Percentiles rank a stretch among this genome's conserved stretches.
These are phyloP conservation scores for Sinhomidia bicolor DNA, from an alignment of 2,888 invertebrate species.

Conservation along the genomic window DNA sequence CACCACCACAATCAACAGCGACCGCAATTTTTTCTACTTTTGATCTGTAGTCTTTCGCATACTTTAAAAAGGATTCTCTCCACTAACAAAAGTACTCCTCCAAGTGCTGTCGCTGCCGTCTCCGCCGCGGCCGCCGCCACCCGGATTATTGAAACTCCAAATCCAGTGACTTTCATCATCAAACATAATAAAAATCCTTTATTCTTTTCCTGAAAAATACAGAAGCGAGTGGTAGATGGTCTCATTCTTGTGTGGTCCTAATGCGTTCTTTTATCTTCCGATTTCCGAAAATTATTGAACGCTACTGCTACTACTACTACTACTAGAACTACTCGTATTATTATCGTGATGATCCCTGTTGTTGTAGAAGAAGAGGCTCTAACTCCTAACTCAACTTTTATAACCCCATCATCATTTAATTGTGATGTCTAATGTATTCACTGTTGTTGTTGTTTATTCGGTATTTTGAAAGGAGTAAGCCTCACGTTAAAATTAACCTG, in stretches of 20 bases:
- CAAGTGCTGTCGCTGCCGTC: too few species aligned
- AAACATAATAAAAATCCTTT: conserved; percentile 31
- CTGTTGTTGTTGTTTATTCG: conserved; percentile 34
- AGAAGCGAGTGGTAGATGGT: background rate
- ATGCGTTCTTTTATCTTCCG: background rate
- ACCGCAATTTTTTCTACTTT: too few species aligned
- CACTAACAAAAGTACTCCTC: background rate
- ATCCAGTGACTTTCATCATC: conserved; percentile 11
- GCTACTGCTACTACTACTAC: background rate
- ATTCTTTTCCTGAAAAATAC: background rate
- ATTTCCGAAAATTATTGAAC: background rate
- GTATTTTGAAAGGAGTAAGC: background rate
- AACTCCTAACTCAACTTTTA: too few species aligned
- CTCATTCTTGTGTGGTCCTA: conserved; percentile 47
- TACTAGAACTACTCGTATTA: background rate
- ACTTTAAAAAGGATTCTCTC: too few species aligned
- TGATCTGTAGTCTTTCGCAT: too few species aligned
- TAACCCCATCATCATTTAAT: conserved; percentile 58
- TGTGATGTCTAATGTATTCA: conserved; percentile 39
- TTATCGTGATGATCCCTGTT: background rate
- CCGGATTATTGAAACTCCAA: conserved; percentile 46
- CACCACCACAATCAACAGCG: too few species aligned
- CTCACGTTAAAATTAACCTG: conserved; percentile 9
- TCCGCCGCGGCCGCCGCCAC: too few species aligned
- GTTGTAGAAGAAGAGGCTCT: background rate